Conservation (phyloP, 2,888 invertebrate genomes). For the Thysanoteuthis rhombus region DNA sequence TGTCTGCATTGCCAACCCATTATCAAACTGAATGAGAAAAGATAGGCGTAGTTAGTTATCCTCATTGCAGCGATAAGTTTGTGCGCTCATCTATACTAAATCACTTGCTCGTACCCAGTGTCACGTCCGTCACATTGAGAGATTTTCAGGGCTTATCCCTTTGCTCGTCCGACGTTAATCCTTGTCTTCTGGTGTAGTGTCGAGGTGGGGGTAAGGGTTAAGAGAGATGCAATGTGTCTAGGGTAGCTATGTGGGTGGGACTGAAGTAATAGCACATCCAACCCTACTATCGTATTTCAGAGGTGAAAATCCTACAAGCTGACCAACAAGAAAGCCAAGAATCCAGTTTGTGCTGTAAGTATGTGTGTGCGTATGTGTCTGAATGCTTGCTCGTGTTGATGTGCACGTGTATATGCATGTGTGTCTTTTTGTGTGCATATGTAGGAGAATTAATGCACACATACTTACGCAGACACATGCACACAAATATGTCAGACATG, state of each 20-base stretch:
- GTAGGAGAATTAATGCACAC: too few relatives aligned
- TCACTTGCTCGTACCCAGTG: neutral
- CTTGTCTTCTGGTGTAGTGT: neutral
- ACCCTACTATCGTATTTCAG: neutral
- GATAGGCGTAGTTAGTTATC: conserved; percentile 12
- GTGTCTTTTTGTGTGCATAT: too few relatives aligned
- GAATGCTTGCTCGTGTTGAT: too few relatives aligned
- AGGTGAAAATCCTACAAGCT: neutral
- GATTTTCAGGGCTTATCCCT: neutral
- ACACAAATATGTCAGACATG: too few relatives aligned
- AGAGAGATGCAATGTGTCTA: neutral
- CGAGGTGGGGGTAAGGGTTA: neutral
- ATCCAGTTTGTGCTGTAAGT: neutral
- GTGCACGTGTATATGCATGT: too few relatives aligned
- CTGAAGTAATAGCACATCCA: neutral
- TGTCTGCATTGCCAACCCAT: neutral
- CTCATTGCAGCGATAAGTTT: neutral
- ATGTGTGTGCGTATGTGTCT: neutral
- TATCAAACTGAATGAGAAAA: neutral
- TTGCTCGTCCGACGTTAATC: neutral
- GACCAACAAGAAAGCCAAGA: neutral
- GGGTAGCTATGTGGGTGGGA: neutral
- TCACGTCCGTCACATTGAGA: conserved; percentile 12
- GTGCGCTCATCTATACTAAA: neutral
- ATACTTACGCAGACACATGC: too few relatives aligned